Conservation (phyloP, 1,140 invertebrate species). For the Galendromus occidentalis region DNA sequence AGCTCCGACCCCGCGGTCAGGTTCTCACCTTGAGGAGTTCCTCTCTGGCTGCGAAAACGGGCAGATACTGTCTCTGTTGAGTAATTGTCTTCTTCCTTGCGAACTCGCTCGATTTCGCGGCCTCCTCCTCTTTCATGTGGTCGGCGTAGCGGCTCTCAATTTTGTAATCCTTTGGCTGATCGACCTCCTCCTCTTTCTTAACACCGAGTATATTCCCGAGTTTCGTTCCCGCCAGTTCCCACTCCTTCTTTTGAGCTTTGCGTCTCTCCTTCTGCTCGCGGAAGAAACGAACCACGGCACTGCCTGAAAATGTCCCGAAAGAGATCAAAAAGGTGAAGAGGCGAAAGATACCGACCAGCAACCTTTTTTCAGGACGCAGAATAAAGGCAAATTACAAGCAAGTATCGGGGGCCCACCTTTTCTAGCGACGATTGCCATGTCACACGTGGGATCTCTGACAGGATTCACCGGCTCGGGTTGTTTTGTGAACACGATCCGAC, state of each 20-base stretch:
- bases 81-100: constrained; percentile 61
- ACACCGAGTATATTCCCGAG: constrained; percentile 95
- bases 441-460: constrained; percentile 76
- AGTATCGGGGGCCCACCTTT: too few species aligned
- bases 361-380: too few species aligned
- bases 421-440: constrained; percentile 89
- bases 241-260: constrained; percentile 95
- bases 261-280: constrained; percentile 87
- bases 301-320: constrained; percentile 25
- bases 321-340: too few species aligned
- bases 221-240: constrained; percentile 90
- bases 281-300: constrained; percentile 62
- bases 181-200: constrained; percentile 51
- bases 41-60: constrained; percentile 86
- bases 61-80: constrained; percentile 76
- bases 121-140: constrained; percentile 51
- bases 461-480: constrained; percentile 91
- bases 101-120: constrained; percentile 63
- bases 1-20: too few species aligned
- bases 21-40: constrained; percentile 48
- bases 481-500: constrained; percentile 95
- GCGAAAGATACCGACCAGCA: too few species aligned
- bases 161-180: constrained; percentile 50
- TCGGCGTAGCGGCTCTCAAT: constrained; percentile 88
- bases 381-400: too few species aligned